A percentile compares a stretch with the other conserved stretches of the same genome.
Evolutionary conservation across 2,888 invertebrate species (phyloP).

Genomic region (Phrixothrix hirtus): DNA sequence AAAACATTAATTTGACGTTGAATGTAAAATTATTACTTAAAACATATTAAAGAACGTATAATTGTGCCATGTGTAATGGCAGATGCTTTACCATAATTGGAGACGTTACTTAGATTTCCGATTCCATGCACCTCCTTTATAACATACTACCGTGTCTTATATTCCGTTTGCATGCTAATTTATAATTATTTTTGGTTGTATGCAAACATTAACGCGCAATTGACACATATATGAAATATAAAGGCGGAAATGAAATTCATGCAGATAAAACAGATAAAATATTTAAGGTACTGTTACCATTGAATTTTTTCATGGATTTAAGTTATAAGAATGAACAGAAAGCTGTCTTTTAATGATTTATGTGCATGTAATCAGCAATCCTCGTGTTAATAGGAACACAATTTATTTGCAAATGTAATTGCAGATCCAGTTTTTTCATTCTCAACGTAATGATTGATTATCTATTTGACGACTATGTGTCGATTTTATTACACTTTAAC

Average conservation of each 20-base stretch:
- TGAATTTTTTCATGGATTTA: neutral
- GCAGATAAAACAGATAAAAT: conserved; percentile 2
- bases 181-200: conserved; percentile 19
- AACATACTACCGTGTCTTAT: conserved; percentile 16
- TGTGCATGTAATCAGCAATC: conserved; percentile 21
- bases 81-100: conserved; percentile 22
- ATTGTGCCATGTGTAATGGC: conserved; percentile 23
- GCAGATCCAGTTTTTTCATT: conserved; percentile 9
- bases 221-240: conserved; percentile 16
- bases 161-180: conserved; percentile 16
- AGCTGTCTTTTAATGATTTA: conserved; percentile 10
- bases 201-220: conserved; percentile 13
- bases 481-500: neutral
- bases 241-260: conserved; percentile 12
- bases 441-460: conserved; percentile 6
- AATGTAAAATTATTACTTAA: conserved; percentile 18
- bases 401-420: conserved; percentile 21
- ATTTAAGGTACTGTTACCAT: too few species aligned
- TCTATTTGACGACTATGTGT: conserved; percentile 7
- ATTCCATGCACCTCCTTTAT: conserved; percentile 16
- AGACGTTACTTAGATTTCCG: conserved; percentile 24
- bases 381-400: conserved; percentile 16
- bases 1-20: conserved; percentile 11
- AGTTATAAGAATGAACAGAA: neutral
- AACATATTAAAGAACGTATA: conserved; percentile 18